Evolutionary conservation across 2,888 invertebrate species (phyloP), one percentile per base, ranked within the genome.

Genomic region (Sminthurinus aureus): DNA sequence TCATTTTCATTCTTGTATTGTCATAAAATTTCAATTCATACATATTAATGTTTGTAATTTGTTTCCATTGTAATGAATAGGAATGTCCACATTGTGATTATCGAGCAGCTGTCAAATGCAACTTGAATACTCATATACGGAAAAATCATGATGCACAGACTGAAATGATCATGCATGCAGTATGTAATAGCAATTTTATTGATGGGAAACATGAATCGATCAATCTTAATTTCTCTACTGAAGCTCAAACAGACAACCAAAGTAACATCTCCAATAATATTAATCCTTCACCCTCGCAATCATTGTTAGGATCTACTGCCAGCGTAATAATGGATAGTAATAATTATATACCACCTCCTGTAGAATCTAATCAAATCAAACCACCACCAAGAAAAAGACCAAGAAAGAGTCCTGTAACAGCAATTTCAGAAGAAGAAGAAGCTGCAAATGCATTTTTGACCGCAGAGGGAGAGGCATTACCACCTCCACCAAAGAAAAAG

Each of bases 21-120:
- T n/a, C n/a, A n/a, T n/a, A n/a, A n/a, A n/a, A n/a, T n/a, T n/a
- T n/a, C n/a, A n/a, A n/a, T n/a, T n/a, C n/a, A n/a, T n/a, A n/a
- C n/a, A n/a, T n/a, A n/a, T n/a, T n/a, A n/a, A n/a, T n/a, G n/a
- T n/a, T n/a, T n/a, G n/a, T n/a, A n/a, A n/a, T n/a, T n/a, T n/a
- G n/a, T n/a, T n/a, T n/a, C n/a, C n/a, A n/a, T n/a, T n/a, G n/a
- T n/a, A n/a, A n/a, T n/a, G n/a, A n/a, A n/a, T n/a, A n/a, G 52
- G 12, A 71, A 22, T 74, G 74, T n/a, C 74, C 74, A 13, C 85
- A 88, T 18, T 91, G 91, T 88, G 84, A 85, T 71, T 90, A 90
- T 84, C 88, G 88, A 71, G 90, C 90, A 87, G 88, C 90, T 20
- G 89, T 91, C 50, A 90, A 90, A 83, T 89, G 88, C 83, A 71